Base-by-base conservation (phyloP, 2,888 invertebrate genomes). In the Agrenia bidenticulata region DNA sequence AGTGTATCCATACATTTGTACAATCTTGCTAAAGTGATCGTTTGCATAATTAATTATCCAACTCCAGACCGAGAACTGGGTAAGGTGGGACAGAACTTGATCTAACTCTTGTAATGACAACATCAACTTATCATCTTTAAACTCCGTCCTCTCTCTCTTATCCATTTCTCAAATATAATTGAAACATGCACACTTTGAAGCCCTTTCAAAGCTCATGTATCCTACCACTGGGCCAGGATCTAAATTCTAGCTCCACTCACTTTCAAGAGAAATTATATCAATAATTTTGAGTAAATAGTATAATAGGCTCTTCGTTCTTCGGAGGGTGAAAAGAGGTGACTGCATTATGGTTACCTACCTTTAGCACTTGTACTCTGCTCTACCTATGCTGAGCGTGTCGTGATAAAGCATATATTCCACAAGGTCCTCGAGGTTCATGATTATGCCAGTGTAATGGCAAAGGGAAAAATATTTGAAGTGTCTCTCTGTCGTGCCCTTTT, bases 401-500 rank as follows among this genome's bases (percentile, higher is more conserved):
- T n/a, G n/a, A n/a, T n/a, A n/a, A n/a, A n/a, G n/a, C n/a, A n/a
- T n/a, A n/a, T n/a, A n/a, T n/a, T n/a, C 32, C 32, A 32, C 4
- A 4, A 32, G 32, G 5, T 11, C 32, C 4, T 4, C 32, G 32
- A 32, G 5, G 32, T 32, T 32, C 32, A 32, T 32, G 32, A 32
- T 32, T 32, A 32, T 32, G 32, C 11, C 32, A 32, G 32, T 32
- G 32, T 32, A 32, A 32, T 32, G 45, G 45, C 45, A 45, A 45
- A 45, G 19, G 45, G 45, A 45, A 45, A 45, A 51, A 51, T 32
- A 32, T 55, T 55, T 55, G 23, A 55, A 68, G 69, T 67, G 64
- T 61, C 66, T 55, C 61, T 55, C 51, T 51, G 51, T 51, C 51
- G 51, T 27, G 32, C 50, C 60, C 65, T 63, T 70, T 68, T 68